These are phyloP conservation scores for Gryllus bimaculatus DNA, from an alignment of 1,140 invertebrate species.

Conservation along the genomic window DNA sequence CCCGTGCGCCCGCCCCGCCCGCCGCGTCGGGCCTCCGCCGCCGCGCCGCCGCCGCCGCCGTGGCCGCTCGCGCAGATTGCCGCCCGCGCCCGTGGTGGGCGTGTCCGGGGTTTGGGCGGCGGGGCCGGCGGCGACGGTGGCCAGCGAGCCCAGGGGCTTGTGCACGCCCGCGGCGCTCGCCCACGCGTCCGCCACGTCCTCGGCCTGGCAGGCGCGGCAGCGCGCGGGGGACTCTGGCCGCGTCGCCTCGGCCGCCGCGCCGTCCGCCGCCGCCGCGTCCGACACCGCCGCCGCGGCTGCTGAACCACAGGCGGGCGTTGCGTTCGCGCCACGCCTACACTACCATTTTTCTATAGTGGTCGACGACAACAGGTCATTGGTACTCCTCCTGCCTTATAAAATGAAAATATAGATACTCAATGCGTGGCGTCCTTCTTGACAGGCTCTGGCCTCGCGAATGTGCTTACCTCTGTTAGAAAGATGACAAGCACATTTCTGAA, in stretches of 20 bases:
- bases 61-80: not conserved
- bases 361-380: no score
- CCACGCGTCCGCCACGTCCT: not conserved
- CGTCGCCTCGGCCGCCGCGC: not conserved
- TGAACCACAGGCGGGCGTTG: constrained; percentile 10
- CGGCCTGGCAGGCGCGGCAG: not conserved
- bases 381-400: no score
- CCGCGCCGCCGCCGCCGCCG: not conserved
- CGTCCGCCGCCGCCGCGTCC: constrained; percentile 9
- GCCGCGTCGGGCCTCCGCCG: not conserved
- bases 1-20: not conserved
- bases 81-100: not conserved
- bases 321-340: no score
- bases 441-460: no score
- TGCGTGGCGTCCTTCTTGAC: no score
- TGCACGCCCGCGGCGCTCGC: not conserved
- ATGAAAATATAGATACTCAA: no score
- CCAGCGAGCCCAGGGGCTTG: not conserved
- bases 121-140: not conserved
- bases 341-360: no score
- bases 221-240: not conserved
- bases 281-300: constrained; percentile 17
- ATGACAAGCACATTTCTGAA: no score
- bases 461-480: no score
- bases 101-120: not conserved